phyloP scores from a whole-genome alignment of 2,888 invertebrate species.

The Caenorhabditis wallacei region DNA sequence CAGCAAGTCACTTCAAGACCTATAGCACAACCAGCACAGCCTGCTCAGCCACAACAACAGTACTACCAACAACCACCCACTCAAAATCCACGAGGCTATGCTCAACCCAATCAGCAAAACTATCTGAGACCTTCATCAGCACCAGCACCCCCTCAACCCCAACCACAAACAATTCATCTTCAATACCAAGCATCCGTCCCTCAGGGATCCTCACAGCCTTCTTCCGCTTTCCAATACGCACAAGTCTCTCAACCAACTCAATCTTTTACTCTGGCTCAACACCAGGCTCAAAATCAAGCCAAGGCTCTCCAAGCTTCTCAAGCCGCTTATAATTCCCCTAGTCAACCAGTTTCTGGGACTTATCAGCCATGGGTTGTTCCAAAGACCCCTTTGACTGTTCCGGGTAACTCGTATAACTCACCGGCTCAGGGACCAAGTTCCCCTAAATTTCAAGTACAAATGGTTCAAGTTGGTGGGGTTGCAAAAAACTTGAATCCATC shows the following conservation, averaged over 20 bases:
- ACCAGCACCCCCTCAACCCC: constrained; percentile 14
- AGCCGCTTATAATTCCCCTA: constrained; percentile 42
- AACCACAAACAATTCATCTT: constrained; percentile 39
- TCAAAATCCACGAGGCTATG: constrained; percentile 18
- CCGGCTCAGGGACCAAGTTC: constrained; percentile 18
- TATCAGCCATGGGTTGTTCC: constrained; percentile 34
- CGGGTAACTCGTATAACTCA: constrained; percentile 24
- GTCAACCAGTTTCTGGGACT: constrained; percentile 30
- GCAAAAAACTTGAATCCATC: constrained; percentile 27
- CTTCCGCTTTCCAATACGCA: constrained; percentile 2
- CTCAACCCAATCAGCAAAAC: background rate
- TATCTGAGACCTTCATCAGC: background rate
- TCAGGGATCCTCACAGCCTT: background rate
- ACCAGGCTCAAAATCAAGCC: constrained; percentile 40
- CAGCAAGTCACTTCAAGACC: background rate
- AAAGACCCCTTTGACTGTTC: constrained; percentile 9
- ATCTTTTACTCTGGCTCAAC: constrained; percentile 42
- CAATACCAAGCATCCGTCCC: constrained; percentile 25
- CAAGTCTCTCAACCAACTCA: constrained; percentile 32
- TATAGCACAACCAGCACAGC: background rate
- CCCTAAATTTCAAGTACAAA: constrained; percentile 22
- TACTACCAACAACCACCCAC: constrained; percentile 3
- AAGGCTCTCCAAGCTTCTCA: constrained; percentile 39
- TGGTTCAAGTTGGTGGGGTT: constrained; percentile 35
- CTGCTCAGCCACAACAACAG: background rate